Conservation (phyloP, 2,113 vertebrate genomes). For the Labeo catla region DNA sequence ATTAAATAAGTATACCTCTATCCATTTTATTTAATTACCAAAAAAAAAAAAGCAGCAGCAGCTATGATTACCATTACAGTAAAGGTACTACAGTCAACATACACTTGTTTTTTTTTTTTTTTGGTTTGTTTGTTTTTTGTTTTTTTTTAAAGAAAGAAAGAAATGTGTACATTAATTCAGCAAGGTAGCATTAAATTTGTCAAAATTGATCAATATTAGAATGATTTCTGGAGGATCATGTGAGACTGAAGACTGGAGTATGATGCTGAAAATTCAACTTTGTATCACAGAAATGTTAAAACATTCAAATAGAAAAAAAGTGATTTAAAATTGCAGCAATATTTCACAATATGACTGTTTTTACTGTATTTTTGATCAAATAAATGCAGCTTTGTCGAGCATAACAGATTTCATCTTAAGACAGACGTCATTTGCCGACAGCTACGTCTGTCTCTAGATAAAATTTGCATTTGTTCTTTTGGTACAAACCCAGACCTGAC, state of each 20-base stretch:
- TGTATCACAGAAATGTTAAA: no score
- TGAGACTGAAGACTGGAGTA: no score
- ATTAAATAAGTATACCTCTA: background rate
- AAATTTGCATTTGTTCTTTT: background rate
- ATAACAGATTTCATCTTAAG: background rate
- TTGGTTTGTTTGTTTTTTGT: background rate
- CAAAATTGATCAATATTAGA: no score
- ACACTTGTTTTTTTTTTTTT: background rate
- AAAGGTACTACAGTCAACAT: background rate
- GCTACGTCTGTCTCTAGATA: background rate
- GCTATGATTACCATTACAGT: background rate
- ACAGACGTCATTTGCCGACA: background rate
- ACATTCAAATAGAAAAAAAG: background rate
- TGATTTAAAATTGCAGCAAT: background rate
- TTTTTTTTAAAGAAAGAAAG: background rate
- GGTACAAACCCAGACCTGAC: background rate
- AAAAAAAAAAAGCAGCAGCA: background rate
- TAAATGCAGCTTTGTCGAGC: background rate
- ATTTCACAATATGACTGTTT: background rate
- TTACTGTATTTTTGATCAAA: background rate
- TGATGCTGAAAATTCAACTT: no score
- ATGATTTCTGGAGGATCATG: no score
- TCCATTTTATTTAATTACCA: background rate
- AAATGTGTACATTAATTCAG: background rate
- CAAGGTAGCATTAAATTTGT: background rate